Base-by-base conservation (phyloP, 2,113 vertebrate genomes). In the Alouatta palliata region DNA sequence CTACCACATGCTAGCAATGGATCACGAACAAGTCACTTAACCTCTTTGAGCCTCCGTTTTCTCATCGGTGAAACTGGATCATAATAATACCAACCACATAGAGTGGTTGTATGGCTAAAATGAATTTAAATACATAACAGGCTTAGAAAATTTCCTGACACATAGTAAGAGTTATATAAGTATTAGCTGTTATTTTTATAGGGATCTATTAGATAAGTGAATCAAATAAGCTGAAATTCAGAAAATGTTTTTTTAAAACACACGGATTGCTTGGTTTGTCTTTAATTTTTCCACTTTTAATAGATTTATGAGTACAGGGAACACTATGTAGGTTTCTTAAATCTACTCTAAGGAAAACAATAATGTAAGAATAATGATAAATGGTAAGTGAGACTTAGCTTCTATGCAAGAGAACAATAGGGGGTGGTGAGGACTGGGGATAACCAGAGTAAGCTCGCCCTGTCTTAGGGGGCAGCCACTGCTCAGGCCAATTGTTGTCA, bases 231-330 rank as follows among this genome's bases (percentile, higher is more conserved):
- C 54, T 84, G 88, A 47, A 61, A 80, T 7, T 19, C 37, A 88
- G 40, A 87, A 47, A 2, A 4, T 35, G 23, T 84, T 73, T 49
- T n/a, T 40, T 35, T 40, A 37, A 96, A 92, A 37, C 66, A 75
- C 14, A 58, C 14, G 19, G 14, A 27, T 85, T 19, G 7, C 54
- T 88, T 91, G 49, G 25, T 56, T 32, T 70, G 43, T 73, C 49
- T 70, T 90, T 73, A 61, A 37, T 58, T 82, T 77, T 86, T 64
- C 56, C 82, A 76, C 35, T 93, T 91, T 93, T 40, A 66, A 17
- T 40, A 58, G 84, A 68, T 76, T 37, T 35, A 45, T 25, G 30
- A 30, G 16, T 75, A 70, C 10, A 25, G 75, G 43, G 30, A 52
- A 56, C 49, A 47, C n/a, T 70, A 47, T 3, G 2, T 3, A n/a